Base-by-base conservation (phyloP, 2,888 invertebrate genomes). In the Lycophotia porphyrea region DNA sequence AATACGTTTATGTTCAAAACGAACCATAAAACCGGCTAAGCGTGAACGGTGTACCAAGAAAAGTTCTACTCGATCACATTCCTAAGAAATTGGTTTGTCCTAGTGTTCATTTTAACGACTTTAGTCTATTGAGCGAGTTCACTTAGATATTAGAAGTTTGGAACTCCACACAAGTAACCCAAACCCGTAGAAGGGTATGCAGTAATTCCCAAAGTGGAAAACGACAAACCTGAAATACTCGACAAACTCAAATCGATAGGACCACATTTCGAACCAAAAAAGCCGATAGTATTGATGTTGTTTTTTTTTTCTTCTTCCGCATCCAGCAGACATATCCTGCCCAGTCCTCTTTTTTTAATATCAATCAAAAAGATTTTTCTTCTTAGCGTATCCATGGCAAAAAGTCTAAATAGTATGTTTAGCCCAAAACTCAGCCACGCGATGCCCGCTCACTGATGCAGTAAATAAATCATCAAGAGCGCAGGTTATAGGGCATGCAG, bases 11-110 rank as follows among this genome's bases (percentile, higher is more conserved):
- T 85, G 84, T 81, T 80, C 82, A 39, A 72, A 76, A 73, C 80
- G 80, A 83, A 82, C 85, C 79, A 87, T 90, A 90, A 90, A 90
- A 85, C 74, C 71, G 66, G 63, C 70, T 77, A 85, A 86, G 81
- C 85, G 83, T 86, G 84, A 88, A 87, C 74, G 47, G 24, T 66
- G 64, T 72, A 77, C 80, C 52, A 67, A 77, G 69, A 52, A 34
- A 76, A 81, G 85, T 85, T 88, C 84, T 82, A 80, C 80, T 81
- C 81, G 81, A 88, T 87, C 78, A 84, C 85, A 80, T 87, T 84
- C 55, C 67, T 84, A 88, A 85, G 83, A 80, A 84, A 87, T 85
- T 85, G 79, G 74, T 78, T 74, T 52, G 71, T 64, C 80, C 67
- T 71, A 70, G 78, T 80, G 77, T 76, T 80, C 24, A 71, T 74